These are phyloP conservation scores for Chrysomallon squamiferum DNA, from an alignment of 1,140 invertebrate species.

Conservation along the genomic window DNA sequence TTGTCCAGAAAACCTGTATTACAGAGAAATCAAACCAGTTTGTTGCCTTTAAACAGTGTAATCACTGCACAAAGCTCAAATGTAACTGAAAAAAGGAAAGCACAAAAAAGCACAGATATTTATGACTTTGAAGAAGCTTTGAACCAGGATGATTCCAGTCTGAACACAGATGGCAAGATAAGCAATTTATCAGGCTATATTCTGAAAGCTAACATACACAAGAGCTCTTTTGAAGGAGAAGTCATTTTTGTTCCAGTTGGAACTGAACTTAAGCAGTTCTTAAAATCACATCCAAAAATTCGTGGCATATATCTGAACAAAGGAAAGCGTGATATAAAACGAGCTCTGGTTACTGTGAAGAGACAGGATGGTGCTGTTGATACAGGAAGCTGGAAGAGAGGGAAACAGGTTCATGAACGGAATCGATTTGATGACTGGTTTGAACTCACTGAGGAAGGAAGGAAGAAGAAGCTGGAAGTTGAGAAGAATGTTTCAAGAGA, in stretches of 20 bases:
- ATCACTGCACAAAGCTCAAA: too few relatives aligned
- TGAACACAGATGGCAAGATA: slow-evolving; percentile 2
- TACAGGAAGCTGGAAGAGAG: slow-evolving; percentile 43
- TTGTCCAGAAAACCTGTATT: too few relatives aligned
- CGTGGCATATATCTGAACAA: slow-evolving; percentile 47
- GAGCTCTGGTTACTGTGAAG: slow-evolving; percentile 29
- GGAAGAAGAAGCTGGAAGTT: slow-evolving; percentile 26
- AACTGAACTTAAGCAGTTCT: slow-evolving; percentile 26
- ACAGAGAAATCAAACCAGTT: too few relatives aligned
- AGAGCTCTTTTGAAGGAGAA: slow-evolving; percentile 23
- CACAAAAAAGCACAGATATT: not conserved
- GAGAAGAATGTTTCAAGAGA: slow-evolving; percentile 28
- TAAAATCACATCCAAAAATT: slow-evolving; percentile 40
- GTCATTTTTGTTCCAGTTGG: slow-evolving; percentile 38
- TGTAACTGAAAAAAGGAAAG: too few relatives aligned
- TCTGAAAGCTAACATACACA: slow-evolving; percentile 23
- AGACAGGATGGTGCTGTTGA: slow-evolving; percentile 31
- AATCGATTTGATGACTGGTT: slow-evolving; percentile 54
- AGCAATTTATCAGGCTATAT: slow-evolving; percentile 6
- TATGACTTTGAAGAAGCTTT: not conserved
- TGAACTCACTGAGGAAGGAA: slow-evolving; percentile 45
- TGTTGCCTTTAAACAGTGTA: too few relatives aligned
- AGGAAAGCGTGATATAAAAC: slow-evolving; percentile 49
- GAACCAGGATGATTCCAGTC: not conserved
- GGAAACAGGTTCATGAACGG: slow-evolving; percentile 35